Base-by-base conservation (phyloP, 2,113 vertebrate species). In the Sinocyclocheilus maitianheensis region DNA sequence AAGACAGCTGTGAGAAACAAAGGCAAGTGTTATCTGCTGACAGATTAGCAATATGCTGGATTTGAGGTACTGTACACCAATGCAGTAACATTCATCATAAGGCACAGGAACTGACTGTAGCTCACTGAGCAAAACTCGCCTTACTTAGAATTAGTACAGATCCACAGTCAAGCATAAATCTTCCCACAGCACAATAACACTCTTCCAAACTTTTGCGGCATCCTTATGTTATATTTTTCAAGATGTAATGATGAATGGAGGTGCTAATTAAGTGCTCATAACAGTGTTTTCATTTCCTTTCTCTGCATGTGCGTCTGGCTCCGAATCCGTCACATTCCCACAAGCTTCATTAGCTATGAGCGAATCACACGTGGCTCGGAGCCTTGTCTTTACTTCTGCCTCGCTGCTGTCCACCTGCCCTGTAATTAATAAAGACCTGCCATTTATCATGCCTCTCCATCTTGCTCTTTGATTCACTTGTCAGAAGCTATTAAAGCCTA, bases 391-490 rank as follows among this genome's bases (percentile, higher is more conserved):
- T 84, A 78, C 90, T 92, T 93, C 89, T 91, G 89, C 86, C 89
- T 85, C 83, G 89, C 85, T 90, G 89, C 89, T 90, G 89, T 89
- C 92, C 91, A 93, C 92, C 92, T 93, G 92, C 89, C 89, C 93
- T 85, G 75, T 93, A 91, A 93, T 93, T 93, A 93, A 91, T 91
- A 91, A 90, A 90, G 90, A 91, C 48, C 90, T 90, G 91, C 89
- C 90, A 91, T 92, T 93, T 91, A 92, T 91, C 67, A 4, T 90
- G 85, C 85, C 88, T 86, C 86, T 93, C 90, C 92, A 90, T 92
- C 90, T 91, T 88, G 85, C 81, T 87, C 91, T 92, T 91, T 93
- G 91, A 93, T 92, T 93, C 90, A 72, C 90, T 89, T 92, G 92
- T 92, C 91, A 92, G 81, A 91, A 91, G 87, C 86, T 86, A 92